Base-by-base conservation (phyloP, 2,888 invertebrate genomes). In the Tinea pellionella region DNA sequence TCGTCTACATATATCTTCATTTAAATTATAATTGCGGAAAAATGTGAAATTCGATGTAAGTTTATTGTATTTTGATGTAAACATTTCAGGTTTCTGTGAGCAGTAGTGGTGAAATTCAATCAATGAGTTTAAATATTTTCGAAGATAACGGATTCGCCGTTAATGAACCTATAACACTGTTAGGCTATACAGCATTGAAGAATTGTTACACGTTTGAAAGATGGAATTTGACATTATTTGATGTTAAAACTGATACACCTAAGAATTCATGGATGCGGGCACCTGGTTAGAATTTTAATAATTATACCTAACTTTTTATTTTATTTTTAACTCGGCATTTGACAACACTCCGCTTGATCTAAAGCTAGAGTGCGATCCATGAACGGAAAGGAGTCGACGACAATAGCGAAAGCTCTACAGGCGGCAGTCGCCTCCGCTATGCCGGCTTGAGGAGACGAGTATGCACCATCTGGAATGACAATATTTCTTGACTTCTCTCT, bases 251-350 rank as follows among this genome's bases (percentile, higher is more conserved):
- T 0, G 90, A 92, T 67, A 73, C 88, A 0, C 88, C 91, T 0
- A 73, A 78, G 1, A 90, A 90, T 64, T 90, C 91, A 0, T 89
- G 80, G 30, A 88, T 89, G 63, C 74, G 92, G 64, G 88, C 89
- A 0, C 92, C 59, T 12, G 59, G 59, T 59, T 16, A 18, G 57
- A 29, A 37, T 42, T 4, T 30, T 30, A 30, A n/a, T n/a, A n/a
- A n/a, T n/a, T n/a, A n/a, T n/a, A n/a, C n/a, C n/a, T n/a, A n/a
- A n/a, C n/a, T n/a, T n/a, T n/a, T n/a, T n/a, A n/a, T n/a, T n/a
- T n/a, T n/a, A n/a, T n/a, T n/a, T n/a, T n/a, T n/a, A n/a, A n/a
- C n/a, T n/a, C n/a, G n/a, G n/a, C n/a, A n/a, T n/a, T n/a, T n/a
- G n/a, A n/a, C n/a, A n/a, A n/a, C n/a, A n/a, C n/a, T n/a, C n/a